phyloP scores from a whole-genome alignment of 1,140 invertebrate genomes.

The Chrysomallon squamiferum region DNA sequence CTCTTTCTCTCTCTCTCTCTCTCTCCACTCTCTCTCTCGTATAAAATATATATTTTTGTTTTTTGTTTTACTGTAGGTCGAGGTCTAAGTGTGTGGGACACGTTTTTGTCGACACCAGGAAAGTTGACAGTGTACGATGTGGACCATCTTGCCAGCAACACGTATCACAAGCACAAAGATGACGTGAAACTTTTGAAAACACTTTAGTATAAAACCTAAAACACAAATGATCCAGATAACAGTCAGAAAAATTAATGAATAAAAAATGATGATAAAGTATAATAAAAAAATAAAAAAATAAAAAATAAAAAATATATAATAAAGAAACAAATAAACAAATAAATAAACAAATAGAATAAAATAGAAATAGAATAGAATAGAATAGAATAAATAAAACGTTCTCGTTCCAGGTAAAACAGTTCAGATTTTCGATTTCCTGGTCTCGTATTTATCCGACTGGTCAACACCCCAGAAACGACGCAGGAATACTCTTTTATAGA shows the following conservation, averaged over 20 bases:
- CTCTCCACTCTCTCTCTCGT: not conserved
- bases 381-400: slow-evolving; percentile 21
- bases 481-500: slow-evolving; percentile 49
- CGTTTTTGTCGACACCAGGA: not conserved
- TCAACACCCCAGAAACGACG: slow-evolving; percentile 24
- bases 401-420: slow-evolving; percentile 44
- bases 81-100: not conserved
- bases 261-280: too few relatives aligned
- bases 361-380: too few relatives aligned
- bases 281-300: too few relatives aligned
- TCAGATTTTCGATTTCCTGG: slow-evolving; percentile 56
- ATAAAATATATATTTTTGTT: not conserved
- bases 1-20: slow-evolving; percentile 1
- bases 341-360: too few relatives aligned
- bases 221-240: too few relatives aligned
- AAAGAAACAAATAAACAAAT: too few relatives aligned
- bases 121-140: too few relatives aligned
- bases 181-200: too few relatives aligned
- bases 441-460: slow-evolving; percentile 48
- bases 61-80: not conserved
- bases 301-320: slow-evolving; percentile 16
- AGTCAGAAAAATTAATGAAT: too few relatives aligned
- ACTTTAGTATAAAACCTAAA: too few relatives aligned
- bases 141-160: too few relatives aligned
- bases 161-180: too few relatives aligned